Evolutionary conservation across 2,888 invertebrate genomes (phyloP), one percentile per base, ranked within the genome.

Genomic region (Phaonia tiefii): DNA sequence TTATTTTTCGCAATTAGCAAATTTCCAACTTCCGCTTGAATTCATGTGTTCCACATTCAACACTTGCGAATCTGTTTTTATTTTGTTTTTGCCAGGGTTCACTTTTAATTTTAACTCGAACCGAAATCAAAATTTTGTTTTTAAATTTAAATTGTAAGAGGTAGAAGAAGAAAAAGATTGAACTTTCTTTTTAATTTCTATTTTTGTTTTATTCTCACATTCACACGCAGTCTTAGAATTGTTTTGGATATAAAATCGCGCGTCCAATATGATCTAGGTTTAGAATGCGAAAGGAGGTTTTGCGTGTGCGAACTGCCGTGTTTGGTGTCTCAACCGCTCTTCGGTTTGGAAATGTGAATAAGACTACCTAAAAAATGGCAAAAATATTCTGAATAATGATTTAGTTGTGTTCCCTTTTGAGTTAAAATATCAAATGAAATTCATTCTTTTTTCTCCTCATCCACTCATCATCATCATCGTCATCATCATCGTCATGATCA

Each of bases 341-440:
- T 31, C 8, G 31, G 4, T 31, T 78, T 78, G 75, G 49, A 78
- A 81, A 44, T 67, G 78, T 69, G 81, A 81, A 81, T 78, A 81
- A 75, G 72, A 71, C 72, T 78, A 51, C 72, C 72, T 78, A 58
- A 42, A 71, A 70, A 73, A 44, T 37, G 54, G 44, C 58, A 63
- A 69, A 79, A 71, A 66, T 46, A 75, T 81, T 81, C 81, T 75
- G 78, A 75, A 63, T 65, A 78, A 72, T 67, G 75, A 44, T 74
- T 71, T 75, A 56, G 51, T 63, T 71, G 37, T 66, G 72, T 72
- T 81, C 78, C 81, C 81, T 78, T 75, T 81, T 81, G 81, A 81
- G 81, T 81, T 69, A 81, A 75, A 81, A 78, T 63, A 75, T 81
- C 75, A 13, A 81, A 77, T 81, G 78, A 81, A 81, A 78, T 81